These are phyloP conservation scores for Semnornis frantzii DNA, from an alignment of 2,113 vertebrate genomes.

Conservation along the genomic window DNA sequence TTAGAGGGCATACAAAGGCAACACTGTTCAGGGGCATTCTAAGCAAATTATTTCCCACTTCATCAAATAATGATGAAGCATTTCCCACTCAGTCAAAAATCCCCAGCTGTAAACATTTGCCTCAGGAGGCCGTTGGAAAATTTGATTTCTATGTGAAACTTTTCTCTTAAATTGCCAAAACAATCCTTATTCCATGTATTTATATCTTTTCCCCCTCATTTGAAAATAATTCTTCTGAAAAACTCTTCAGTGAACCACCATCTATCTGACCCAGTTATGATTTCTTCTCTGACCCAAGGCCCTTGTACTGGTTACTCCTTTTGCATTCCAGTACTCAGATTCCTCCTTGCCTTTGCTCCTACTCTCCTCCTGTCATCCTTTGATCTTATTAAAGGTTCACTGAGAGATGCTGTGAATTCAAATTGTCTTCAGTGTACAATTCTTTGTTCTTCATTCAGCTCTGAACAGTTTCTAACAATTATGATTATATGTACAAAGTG, in stretches of 20 bases:
- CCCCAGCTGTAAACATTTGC: neutral
- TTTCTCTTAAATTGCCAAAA: neutral
- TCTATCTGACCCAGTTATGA: neutral
- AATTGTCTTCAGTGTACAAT: neutral
- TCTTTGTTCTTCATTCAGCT: neutral
- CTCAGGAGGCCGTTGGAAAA: neutral
- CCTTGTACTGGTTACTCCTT: neutral
- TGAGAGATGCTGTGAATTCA: neutral
- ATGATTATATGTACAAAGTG: neutral
- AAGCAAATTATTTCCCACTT: neutral
- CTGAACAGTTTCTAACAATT: neutral
- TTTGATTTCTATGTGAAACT: neutral
- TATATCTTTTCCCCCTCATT: neutral
- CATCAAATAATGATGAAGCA: neutral
- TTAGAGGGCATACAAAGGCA: neutral
- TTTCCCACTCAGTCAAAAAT: neutral
- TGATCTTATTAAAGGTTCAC: fast-evolving
- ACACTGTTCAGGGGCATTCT: neutral
- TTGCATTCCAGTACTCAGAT: neutral
- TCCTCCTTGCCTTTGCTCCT: neutral
- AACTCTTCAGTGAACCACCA: neutral
- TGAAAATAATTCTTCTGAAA: neutral
- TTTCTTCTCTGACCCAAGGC: neutral
- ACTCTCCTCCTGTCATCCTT: neutral
- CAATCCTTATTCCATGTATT: neutral